Evolutionary conservation across 2,113 vertebrate species (phyloP).

Genomic region (Thamnophis sirtalis): DNA sequence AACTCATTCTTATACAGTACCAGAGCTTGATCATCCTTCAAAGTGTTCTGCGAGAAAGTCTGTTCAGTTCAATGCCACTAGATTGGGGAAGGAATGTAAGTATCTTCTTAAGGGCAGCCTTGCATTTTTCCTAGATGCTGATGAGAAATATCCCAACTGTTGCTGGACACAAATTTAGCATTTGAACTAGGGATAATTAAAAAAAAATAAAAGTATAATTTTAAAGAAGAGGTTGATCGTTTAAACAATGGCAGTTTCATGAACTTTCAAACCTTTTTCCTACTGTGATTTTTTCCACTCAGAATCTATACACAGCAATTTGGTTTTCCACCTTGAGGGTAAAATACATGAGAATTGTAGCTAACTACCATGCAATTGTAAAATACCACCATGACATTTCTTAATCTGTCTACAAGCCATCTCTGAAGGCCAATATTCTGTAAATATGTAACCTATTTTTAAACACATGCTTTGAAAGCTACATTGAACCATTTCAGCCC

Average conservation of each 20-base stretch:
- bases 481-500: neutral
- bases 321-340: neutral
- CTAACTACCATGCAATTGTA: conserved; percentile 8
- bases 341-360: neutral
- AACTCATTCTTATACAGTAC: neutral
- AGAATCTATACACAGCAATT: neutral
- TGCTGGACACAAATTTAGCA: neutral
- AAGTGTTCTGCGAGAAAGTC: neutral
- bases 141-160: neutral
- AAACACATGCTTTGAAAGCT: neutral
- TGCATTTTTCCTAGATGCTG: neutral
- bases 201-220: neutral
- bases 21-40: neutral
- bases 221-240: neutral
- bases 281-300: neutral
- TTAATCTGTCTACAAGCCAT: conserved; percentile 23
- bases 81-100: neutral
- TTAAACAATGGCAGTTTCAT: neutral
- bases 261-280: neutral
- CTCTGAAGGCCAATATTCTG: conserved; percentile 9
- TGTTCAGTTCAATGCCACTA: neutral
- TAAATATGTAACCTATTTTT: conserved; percentile 31
- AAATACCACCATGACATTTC: conserved; percentile 2
- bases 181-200: neutral
- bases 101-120: neutral